phyloP scores from a whole-genome alignment of 2,797 vertebrate species.

The Dromococcyx pavoninus region DNA sequence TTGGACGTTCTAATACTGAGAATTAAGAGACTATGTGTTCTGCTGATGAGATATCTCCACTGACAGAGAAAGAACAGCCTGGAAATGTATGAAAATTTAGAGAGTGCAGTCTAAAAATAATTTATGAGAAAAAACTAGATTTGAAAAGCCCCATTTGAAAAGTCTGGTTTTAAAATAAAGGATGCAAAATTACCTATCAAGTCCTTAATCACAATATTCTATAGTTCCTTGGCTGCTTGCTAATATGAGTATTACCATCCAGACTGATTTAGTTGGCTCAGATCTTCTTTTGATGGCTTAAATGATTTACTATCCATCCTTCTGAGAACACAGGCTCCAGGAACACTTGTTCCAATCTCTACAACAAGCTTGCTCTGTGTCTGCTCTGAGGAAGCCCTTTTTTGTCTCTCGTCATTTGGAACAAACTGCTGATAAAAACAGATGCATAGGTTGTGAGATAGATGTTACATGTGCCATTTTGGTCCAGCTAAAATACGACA shows the following conservation, averaged over 20 bases:
- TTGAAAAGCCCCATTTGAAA: constrained; percentile 20
- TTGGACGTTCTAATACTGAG: neutral
- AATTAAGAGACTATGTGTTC: neutral
- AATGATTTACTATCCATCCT: constrained; percentile 28
- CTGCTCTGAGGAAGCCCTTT: neutral
- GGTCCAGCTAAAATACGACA: neutral
- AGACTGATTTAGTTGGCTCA: constrained; percentile 42
- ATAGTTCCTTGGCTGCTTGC: constrained; percentile 25
- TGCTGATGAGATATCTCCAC: neutral
- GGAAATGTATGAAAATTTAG: neutral
- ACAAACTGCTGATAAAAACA: neutral
- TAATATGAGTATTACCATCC: constrained; percentile 11
- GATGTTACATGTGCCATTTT: neutral
- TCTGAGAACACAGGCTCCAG: neutral
- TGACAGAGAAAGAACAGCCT: neutral
- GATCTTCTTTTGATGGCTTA: constrained; percentile 10
- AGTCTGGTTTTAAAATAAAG: constrained; percentile 42
- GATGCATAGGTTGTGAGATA: neutral
- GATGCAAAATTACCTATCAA: constrained; percentile 29
- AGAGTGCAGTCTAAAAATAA: constrained; percentile 12
- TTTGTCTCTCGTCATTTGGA: neutral
- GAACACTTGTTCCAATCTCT: neutral
- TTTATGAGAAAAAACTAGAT: neutral
- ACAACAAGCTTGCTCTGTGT: neutral
- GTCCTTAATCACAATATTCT: constrained; percentile 40